These are phyloP conservation scores for Picus viridis DNA, from an alignment of 2,797 vertebrate genomes.

Conservation along the genomic window DNA sequence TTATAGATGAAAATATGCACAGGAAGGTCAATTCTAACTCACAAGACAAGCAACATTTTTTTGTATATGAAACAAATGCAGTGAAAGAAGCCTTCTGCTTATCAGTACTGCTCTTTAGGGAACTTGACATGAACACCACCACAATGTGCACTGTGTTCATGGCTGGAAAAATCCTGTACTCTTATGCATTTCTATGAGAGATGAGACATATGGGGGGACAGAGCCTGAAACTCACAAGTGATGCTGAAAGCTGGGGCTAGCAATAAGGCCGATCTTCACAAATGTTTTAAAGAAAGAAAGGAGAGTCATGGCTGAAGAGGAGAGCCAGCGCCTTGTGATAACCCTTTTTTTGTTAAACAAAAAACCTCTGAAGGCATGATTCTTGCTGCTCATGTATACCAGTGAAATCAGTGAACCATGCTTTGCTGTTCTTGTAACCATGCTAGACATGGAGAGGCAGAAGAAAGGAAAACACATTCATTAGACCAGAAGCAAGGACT, in stretches of 20 bases:
- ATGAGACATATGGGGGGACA: too few relatives aligned
- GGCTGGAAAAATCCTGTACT: neutral
- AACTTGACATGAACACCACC: neutral
- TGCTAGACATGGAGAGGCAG: neutral
- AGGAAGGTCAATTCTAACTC: neutral
- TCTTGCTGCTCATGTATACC: neutral
- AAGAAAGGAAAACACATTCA: neutral
- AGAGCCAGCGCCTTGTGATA: accelerated
- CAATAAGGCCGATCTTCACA: neutral
- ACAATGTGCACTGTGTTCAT: accelerated
- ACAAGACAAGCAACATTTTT: accelerated
- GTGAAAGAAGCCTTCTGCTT: neutral
- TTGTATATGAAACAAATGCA: neutral
- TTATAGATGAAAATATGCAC: accelerated
- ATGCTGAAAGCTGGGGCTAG: neutral
- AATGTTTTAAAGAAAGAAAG: neutral
- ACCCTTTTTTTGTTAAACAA: neutral
- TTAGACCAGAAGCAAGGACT: neutral
- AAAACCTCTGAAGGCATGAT: neutral
- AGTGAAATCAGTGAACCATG: neutral
- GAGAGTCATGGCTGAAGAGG: too few relatives aligned
- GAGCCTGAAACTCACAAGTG: accelerated
- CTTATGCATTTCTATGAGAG: accelerated
- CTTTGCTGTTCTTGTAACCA: neutral
- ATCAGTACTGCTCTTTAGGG: accelerated